phyloP scores from a whole-genome alignment of 2,797 vertebrate species.

The Lepus oiostolus region DNA sequence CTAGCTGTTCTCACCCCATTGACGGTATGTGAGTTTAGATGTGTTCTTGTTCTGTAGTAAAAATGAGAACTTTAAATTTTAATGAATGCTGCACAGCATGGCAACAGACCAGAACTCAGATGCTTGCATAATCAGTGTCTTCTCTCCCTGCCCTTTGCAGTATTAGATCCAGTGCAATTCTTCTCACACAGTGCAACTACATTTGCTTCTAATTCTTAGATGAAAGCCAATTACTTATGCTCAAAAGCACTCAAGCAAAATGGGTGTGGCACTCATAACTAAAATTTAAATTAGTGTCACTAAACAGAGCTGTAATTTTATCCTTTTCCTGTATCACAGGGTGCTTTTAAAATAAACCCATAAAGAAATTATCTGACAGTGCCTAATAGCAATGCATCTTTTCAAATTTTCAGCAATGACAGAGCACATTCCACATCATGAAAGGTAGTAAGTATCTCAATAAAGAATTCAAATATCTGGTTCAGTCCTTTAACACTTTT shows the following conservation, averaged over 20 bases:
- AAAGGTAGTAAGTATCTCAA: background rate
- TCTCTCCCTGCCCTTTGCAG: background rate
- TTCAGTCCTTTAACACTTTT: slow-evolving; percentile 26
- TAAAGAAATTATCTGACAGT: slow-evolving; percentile 13
- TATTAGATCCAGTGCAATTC: background rate
- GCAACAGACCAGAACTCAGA: slow-evolving; percentile 15
- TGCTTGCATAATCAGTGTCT: slow-evolving; percentile 51
- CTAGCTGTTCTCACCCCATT: background rate
- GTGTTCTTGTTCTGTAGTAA: background rate
- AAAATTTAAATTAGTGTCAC: slow-evolving; percentile 66
- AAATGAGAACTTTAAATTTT: slow-evolving; percentile 67
- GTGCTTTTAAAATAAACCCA: slow-evolving; percentile 56
- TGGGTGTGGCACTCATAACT: slow-evolving; percentile 32
- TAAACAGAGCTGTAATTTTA: slow-evolving; percentile 50
- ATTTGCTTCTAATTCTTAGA: slow-evolving; percentile 53
- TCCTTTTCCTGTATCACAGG: background rate
- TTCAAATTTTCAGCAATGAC: slow-evolving; percentile 34
- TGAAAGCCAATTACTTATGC: slow-evolving; percentile 57
- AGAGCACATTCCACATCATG: background rate
- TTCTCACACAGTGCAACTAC: slow-evolving; percentile 47
- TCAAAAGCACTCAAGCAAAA: slow-evolving; percentile 28
- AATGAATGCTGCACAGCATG: background rate
- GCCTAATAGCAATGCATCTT: background rate
- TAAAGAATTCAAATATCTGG: slow-evolving; percentile 29
- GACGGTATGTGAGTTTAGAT: background rate